Base-by-base conservation (phyloP, 2,797 vertebrate species). In the Aulostomus chinensis region DNA sequence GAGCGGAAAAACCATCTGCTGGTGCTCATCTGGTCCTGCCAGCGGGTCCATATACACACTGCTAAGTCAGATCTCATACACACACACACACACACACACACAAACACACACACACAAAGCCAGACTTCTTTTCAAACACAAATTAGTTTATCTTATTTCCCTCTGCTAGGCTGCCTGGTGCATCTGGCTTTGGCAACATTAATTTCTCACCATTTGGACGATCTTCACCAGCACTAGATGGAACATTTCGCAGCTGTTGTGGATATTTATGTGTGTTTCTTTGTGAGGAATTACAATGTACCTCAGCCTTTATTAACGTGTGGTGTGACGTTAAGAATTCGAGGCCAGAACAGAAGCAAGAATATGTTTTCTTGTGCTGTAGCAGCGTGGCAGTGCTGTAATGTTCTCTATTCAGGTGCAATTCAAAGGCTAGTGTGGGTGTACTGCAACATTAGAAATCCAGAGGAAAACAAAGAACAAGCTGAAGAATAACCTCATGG, bases 1-100 rank as follows among this genome's bases (percentile, higher is more conserved):
- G 74, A 57, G 76, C 59, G 41, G 68, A 65, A 62, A 85, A 46
- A 74, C 73, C 80, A 84, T 81, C 77, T 80, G 83, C 74, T 64
- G 65, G 70, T 76, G 65, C 73, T 85, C 78, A 78, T 79, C 73
- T 81, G 77, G 68, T 68, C 55, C 57, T 47, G 59, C 58, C 57
- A 55, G 71, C 53, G 59, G 52, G 56, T 65, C 52, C 77, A 65
- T 75, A 80, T 80, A 77, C 52, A 68, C 65, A 55, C 35, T 37
- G 68, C 56, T 65, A 72, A 80, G 68, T 80, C 64, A 68, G 48
- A 57, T 35, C 46, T 38, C 35, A 26, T 30, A 30, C 49, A 18
- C 9, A 41, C 26, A 29, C 17, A n/a, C 38, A 12, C 22, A 13
- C 16, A 30, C 53, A 9, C 8, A 36, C 35, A 32, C 25, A 16